Conservation (phyloP, 2,888 invertebrate species). For the Caenorhabditis imperialis region DNA sequence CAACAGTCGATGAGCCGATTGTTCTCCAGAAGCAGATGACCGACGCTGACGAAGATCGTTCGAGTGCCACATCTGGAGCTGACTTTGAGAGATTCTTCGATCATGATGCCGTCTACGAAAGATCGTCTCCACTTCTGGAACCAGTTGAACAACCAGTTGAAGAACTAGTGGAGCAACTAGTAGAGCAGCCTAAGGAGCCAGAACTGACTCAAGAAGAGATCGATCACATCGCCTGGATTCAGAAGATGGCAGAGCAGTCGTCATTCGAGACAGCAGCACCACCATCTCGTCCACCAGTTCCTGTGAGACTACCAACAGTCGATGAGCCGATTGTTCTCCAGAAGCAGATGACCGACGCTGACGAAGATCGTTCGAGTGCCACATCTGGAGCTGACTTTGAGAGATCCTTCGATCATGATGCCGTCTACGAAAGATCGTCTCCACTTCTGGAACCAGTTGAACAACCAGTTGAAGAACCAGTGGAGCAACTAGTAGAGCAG, state of each 20-base stretch:
- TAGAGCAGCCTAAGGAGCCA: slow-evolving; percentile 1
- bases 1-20: slow-evolving; percentile 9
- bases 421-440: neutral
- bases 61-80: slow-evolving; percentile 45
- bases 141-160: slow-evolving; percentile 9
- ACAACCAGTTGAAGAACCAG: neutral
- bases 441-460: slow-evolving; percentile 7
- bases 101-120: slow-evolving; percentile 13
- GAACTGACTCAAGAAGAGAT: slow-evolving; percentile 39
- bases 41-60: slow-evolving; percentile 14
- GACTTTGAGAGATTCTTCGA: slow-evolving; percentile 48
- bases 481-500: neutral
- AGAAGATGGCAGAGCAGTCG: slow-evolving; percentile 53
- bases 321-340: slow-evolving; percentile 13
- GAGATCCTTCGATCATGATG: slow-evolving; percentile 30
- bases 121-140: slow-evolving; percentile 13
- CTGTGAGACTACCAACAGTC: slow-evolving; percentile 10
- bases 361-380: slow-evolving; percentile 38
- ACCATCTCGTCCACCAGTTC: slow-evolving; percentile 26
- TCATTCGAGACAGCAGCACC: slow-evolving; percentile 45
- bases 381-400: slow-evolving; percentile 51
- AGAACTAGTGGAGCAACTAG: slow-evolving; percentile 11
- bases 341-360: neutral
- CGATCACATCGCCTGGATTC: slow-evolving; percentile 54
- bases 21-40: neutral